phyloP scores from a whole-genome alignment of 2,113 vertebrate genomes.

The Sylvia atricapilla region DNA sequence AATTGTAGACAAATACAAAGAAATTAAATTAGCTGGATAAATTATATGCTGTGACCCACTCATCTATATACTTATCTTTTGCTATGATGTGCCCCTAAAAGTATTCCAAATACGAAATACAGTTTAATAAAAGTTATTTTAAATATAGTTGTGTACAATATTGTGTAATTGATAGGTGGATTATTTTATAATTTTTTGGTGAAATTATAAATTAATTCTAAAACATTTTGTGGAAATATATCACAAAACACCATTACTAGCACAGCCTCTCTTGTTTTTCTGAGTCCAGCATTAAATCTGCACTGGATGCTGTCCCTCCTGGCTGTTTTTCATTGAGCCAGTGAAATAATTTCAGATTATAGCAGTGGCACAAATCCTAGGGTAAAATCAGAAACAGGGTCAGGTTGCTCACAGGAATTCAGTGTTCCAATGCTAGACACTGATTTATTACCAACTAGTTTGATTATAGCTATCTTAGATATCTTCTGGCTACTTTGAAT shows the following conservation, averaged over 20 bases:
- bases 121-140: not conserved
- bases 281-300: not conserved
- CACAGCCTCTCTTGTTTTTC: not conserved
- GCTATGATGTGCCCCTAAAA: not conserved
- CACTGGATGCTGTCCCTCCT: not conserved
- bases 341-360: not conserved
- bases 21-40: slow-evolving; percentile 35
- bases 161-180: not conserved
- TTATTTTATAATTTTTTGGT: not conserved
- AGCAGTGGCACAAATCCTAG: not conserved
- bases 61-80: not conserved
- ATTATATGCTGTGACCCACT: not conserved
- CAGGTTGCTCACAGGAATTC: not conserved
- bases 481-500: not conserved
- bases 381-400: not conserved
- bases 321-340: not conserved
- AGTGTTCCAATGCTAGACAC: not conserved
- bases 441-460: not conserved
- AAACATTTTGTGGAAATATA: not conserved
- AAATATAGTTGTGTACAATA: not conserved
- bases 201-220: not conserved
- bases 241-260: not conserved
- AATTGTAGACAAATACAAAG: slow-evolving; percentile 17
- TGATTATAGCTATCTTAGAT: not conserved
- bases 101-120: not conserved